Base-by-base conservation (phyloP, 2,797 vertebrate genomes). In the Calcarius lapponicus region DNA sequence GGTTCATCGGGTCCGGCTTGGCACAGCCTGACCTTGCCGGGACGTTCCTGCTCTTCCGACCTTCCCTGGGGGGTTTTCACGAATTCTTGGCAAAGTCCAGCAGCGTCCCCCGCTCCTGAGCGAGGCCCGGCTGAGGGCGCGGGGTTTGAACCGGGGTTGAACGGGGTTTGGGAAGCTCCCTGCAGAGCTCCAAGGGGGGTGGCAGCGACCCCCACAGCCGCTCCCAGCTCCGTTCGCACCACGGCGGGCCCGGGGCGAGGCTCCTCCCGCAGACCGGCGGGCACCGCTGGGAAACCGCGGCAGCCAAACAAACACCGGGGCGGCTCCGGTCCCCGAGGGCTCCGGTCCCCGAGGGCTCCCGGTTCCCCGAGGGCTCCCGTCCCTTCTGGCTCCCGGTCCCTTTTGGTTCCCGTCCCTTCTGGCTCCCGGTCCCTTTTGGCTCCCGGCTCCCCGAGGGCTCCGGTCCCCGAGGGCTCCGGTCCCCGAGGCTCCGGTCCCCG, bases 41-140 rank as follows among this genome's bases (percentile, higher is more conserved):
- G 47, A 2, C 31, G 1, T 26, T 17, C 62, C 51, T 22, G 29
- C n/a, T 32, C 4, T 6, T 7, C 75, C 40, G 4, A 1, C 5
- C 16, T 18, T 34, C 32, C 60, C 51, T 1, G 40, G 3, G 48
- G 48, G 58, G 16, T n/a, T 22, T 47, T 19, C 25, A 11, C 7
- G n/a, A 21, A 2, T 9, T 10, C 2, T 1, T 2, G 40, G 26
- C 36, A 4, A 11, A 25, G 13, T 0, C 3, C 26, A 3, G 31
- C n/a, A 15, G 36, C 4, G 16, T 10, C 5, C 50, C n/a, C 51
- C 1, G n/a, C 0, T 13, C 38, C 75, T 10, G 22, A 32, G 3
- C 31, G 13, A n/a, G 53, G 18, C 53, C 53, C 51, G 51, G 51
- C 31, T 31, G n/a, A n/a, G 31, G 31, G 19, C 53, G 32, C 12